Percentiles rank a stretch among this genome's conserved stretches.
Conservation (phyloP, 2,797 vertebrate genomes). For the Melanotaenia pygmaea region DNA sequence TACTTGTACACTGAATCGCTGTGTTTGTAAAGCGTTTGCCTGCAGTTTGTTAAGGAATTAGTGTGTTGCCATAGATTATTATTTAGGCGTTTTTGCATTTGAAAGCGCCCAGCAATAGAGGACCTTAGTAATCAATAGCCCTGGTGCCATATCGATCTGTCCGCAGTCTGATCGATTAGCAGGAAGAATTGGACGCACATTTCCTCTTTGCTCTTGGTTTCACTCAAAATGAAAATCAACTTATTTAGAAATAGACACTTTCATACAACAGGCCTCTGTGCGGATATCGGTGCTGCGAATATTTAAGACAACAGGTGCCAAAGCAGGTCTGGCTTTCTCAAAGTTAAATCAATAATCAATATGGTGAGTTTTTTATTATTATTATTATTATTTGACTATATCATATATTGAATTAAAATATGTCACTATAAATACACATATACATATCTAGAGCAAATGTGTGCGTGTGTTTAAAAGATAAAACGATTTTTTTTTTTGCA, state of each 20-base stretch:
- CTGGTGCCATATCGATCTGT: slow-evolving; percentile 81
- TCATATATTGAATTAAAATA: not conserved
- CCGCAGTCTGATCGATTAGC: slow-evolving; percentile 81
- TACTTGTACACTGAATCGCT: slow-evolving; percentile 49
- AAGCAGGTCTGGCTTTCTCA: slow-evolving; percentile 24
- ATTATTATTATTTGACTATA: not conserved
- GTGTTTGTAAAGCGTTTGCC: slow-evolving; percentile 76
- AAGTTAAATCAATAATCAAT: slow-evolving; percentile 45
- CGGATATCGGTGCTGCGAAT: slow-evolving; percentile 17
- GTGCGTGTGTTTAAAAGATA: not conserved
- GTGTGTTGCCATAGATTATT: slow-evolving; percentile 79
- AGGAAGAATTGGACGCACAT: slow-evolving; percentile 70
- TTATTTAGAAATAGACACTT: slow-evolving; percentile 23
- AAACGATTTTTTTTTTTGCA: not conserved
- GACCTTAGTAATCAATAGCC: slow-evolving; percentile 79
- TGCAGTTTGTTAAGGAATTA: slow-evolving; percentile 82
- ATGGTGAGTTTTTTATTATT: slow-evolving; percentile 6
- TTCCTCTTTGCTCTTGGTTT: slow-evolving; percentile 60
- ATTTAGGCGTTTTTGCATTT: slow-evolving; percentile 83
- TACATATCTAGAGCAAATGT: not conserved
- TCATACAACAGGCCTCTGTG: slow-evolving; percentile 22
- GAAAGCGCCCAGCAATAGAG: slow-evolving; percentile 79
- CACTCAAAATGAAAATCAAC: slow-evolving; percentile 48
- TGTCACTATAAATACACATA: not conserved
- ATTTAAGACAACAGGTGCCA: slow-evolving; percentile 63